Percentiles rank a stretch among this genome's conserved stretches.
Evolutionary conservation across 2,113 vertebrate genomes (phyloP).

Genomic region (Bubo scandiacus): DNA sequence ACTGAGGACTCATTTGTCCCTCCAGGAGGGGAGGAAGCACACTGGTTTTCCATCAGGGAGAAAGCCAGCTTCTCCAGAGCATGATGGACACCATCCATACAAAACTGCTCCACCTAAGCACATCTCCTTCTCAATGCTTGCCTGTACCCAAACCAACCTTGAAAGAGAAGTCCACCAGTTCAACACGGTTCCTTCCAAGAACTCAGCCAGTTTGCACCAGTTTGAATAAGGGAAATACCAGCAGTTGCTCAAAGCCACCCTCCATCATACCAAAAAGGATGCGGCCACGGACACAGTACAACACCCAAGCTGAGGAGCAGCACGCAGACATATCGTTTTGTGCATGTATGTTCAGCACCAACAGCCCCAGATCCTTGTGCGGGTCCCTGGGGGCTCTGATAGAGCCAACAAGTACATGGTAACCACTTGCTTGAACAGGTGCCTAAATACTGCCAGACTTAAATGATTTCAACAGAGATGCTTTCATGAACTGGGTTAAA

Average conservation of each 20-base stretch:
- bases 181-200: neutral
- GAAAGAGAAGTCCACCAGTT: neutral
- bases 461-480: neutral
- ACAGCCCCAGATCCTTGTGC: neutral
- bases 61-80: neutral
- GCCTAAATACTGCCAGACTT: neutral
- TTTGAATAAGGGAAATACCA: neutral
- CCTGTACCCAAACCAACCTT: neutral
- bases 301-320: neutral
- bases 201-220: neutral
- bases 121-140: neutral
- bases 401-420: neutral
- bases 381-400: neutral
- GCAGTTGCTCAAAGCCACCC: neutral
- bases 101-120: neutral
- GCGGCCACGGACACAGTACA: neutral
- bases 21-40: neutral
- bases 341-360: neutral
- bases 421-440: neutral
- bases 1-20: neutral
- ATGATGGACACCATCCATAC: neutral
- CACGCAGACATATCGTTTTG: rapidly evolving
- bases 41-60: neutral
- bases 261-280: neutral
- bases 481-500: neutral